phyloP scores from a whole-genome alignment of 1,140 invertebrate species.

The Hyphantria cunea region DNA sequence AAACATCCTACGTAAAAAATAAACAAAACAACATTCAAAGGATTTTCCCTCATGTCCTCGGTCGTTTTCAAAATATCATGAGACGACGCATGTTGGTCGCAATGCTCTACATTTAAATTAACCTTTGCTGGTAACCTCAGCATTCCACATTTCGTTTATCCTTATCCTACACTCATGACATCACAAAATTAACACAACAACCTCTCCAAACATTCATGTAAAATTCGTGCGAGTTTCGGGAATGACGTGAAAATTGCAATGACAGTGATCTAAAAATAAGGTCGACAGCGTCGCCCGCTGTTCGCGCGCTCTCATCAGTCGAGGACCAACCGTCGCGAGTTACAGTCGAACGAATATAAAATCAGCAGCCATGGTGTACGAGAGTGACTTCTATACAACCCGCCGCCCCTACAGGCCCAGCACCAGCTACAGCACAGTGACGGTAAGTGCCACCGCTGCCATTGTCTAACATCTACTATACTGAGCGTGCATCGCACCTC shows the following conservation, averaged over 20 bases:
- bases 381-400: constrained; percentile 93
- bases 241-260: constrained; percentile 79
- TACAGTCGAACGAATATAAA: constrained; percentile 67
- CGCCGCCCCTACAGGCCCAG: constrained; percentile 89
- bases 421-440: constrained; percentile 86
- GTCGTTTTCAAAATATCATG: neutral
- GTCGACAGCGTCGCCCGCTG: constrained; percentile 53
- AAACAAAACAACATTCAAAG: constrained; percentile 7
- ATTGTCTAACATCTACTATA: constrained; percentile 55
- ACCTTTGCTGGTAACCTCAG: constrained; percentile 13
- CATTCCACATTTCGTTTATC: constrained; percentile 57
- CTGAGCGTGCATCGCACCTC: constrained; percentile 60
- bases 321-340: constrained; percentile 73
- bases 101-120: neutral
- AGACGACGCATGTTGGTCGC: too few species aligned
- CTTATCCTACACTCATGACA: constrained; percentile 71
- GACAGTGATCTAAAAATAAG: constrained; percentile 80
- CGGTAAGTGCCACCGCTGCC: constrained; percentile 86
- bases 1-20: constrained; percentile 11
- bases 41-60: constrained; percentile 12
- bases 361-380: constrained; percentile 91
- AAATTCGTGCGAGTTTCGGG: constrained; percentile 46
- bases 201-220: constrained; percentile 58
- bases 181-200: constrained; percentile 36
- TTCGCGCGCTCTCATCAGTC: constrained; percentile 59